Percentiles rank a stretch among this genome's conserved stretches.
These are phyloP conservation scores for Cyclargus thomasi DNA, from an alignment of 1,140 invertebrate species.

Conservation along the genomic window DNA sequence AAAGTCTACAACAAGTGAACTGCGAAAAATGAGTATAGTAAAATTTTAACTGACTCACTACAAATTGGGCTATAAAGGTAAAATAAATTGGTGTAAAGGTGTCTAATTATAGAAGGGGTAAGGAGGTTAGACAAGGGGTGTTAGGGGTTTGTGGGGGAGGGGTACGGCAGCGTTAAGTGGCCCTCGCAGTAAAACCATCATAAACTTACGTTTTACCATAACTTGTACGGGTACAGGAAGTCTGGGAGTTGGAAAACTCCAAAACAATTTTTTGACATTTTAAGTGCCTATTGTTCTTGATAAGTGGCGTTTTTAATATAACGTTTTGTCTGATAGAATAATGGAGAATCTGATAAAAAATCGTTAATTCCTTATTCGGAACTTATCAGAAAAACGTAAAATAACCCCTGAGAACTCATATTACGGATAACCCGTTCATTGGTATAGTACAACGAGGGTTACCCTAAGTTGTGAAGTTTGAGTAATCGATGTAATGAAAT, in stretches of 20 bases:
- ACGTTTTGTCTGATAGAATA: no score
- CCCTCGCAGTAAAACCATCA: conserved; percentile 66
- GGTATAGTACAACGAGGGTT: no score
- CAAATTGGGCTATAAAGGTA: background rate
- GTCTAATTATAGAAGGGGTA: conserved; percentile 47
- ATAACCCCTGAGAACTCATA: no score
- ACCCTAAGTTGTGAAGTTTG: no score
- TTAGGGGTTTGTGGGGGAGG: conserved; percentile 25
- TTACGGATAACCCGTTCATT: no score
- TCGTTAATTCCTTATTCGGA: no score
- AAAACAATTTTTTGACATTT: no score
- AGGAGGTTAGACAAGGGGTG: conserved; percentile 24
- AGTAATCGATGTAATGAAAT: no score
- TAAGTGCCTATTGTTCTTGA: no score
- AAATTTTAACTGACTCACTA: background rate
- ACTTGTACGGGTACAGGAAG: conserved; percentile 38
- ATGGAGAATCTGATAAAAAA: no score
- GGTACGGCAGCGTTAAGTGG: conserved; percentile 67
- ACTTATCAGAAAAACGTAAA: no score
- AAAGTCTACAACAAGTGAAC: background rate
- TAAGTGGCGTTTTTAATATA: no score
- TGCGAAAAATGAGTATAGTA: conserved; percentile 21
- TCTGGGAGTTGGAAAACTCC: background rate
- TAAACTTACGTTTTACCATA: conserved; percentile 62
- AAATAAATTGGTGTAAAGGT: conserved; percentile 20